Evolutionary conservation across 2,888 invertebrate genomes (phyloP), one percentile per base, ranked within the genome.

Genomic region (Idaea straminata): DNA sequence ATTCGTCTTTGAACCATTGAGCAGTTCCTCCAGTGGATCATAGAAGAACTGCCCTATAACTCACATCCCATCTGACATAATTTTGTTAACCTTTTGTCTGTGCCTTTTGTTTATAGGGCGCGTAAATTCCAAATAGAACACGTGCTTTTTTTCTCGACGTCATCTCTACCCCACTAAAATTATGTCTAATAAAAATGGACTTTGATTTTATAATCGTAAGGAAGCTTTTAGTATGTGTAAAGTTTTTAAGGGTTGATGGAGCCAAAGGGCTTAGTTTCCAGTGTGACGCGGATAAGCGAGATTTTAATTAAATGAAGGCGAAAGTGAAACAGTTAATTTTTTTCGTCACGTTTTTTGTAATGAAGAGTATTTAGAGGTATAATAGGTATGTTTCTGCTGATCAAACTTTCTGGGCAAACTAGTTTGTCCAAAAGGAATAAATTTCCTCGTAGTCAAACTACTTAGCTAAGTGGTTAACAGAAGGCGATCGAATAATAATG

Each of bases 101-200:
- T 25, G 25, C 25, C 25, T 25, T 47, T 91, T 90, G 90, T 91
- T 91, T 89, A 88, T 83, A 80, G 85, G 84, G 85, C 84, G 85
- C 83, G 81, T 89, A 91, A 92, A 92, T 92, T 91, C 89, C 87
- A 86, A 88, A 90, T 87, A 88, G 88, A 90, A 92, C 92, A 91
- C 91, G 91, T 91, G 91, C 85, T 89, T 91, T 91, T 89, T 92
- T 91, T 90, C 92, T 84, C 91, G 88, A 80, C 85, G 81, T 84
- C 83, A 79, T 77, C 77, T 77, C 79, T 76, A 75, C 81, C 77
- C 81, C 77, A 65, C 66, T 68, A 62, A 25, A 62, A 59, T 59
- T 63, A 61, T 16, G 36, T 57, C 34, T 70, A 72, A 69, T 35
- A 57, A 15, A 82, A 80, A 69, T 70, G 62, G 57, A 78, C 83